Base-by-base conservation (phyloP, 1,140 invertebrate genomes). In the Habropoda laboriosa region DNA sequence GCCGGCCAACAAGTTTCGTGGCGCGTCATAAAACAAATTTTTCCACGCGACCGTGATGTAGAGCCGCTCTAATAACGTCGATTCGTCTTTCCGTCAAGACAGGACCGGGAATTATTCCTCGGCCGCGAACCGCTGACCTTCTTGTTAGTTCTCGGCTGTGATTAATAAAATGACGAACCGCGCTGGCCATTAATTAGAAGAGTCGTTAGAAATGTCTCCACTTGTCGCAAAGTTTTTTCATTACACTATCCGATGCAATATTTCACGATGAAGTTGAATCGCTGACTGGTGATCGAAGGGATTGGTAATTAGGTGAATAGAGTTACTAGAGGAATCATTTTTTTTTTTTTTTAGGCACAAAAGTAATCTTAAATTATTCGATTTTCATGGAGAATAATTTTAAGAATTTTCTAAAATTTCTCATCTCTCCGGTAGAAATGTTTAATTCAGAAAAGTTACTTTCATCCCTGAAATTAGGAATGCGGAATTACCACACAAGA, bases 131-230 rank as follows among this genome's bases (percentile, higher is more conserved):
- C 4, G 10, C 5, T 45, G 51, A 45, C 53, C 38, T 42, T 71
- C 40, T 24, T 18, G 7, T 71, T 57, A 35, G 21, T n/a, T n/a
- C 24, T 12, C 35, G 3, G n/a, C n/a, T 6, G 8, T 40, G 16
- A 71, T 58, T 57, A 71, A 58, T 71, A 71, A 71, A 71, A 42
- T 21, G 38, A n/a, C 24, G 35, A 47, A 30, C 24, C 5, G 63
- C 10, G 13, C 12, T 6, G 63, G 21, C 35, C 24, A 40, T 70
- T 70, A 55, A 70, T 70, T 70, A 55, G n/a, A 13, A 18, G n/a
- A 6, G 38, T 12, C 35, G 30, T 70, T 70, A 70, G 38, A 32
- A 71, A 42, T 42, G 38, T 21, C 38, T 21, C 32, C 38, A 38
- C n/a, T 55, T 27, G 51, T 70, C 49, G 32, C 6, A 1, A 40